Evolutionary conservation across 2,888 invertebrate genomes (phyloP).

Genomic region (Polyommatus icarus): DNA sequence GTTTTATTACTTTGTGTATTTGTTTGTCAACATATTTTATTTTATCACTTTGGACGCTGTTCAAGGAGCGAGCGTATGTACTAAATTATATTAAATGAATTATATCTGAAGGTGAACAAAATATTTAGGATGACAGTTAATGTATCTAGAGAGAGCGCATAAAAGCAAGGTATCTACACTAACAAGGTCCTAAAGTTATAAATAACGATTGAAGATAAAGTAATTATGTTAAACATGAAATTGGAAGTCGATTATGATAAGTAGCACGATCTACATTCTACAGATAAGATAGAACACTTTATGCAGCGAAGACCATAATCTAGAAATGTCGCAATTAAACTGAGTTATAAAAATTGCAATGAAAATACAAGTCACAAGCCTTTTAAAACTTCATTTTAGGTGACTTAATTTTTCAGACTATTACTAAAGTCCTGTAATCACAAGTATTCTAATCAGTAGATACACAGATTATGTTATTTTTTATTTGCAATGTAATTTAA

Average conservation of each 20-base stretch:
- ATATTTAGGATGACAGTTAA: conserved; percentile 2
- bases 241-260: conserved; percentile 13
- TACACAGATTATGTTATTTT: too few species aligned
- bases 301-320: background rate
- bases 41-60: conserved; percentile 14
- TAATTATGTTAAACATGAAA: conserved; percentile 6
- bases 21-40: conserved; percentile 26
- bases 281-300: conserved; percentile 6
- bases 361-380: background rate
- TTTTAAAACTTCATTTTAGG: background rate
- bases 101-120: conserved; percentile 24
- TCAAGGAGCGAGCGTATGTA: conserved; percentile 4
- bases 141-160: background rate
- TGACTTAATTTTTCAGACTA: background rate
- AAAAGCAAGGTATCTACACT: background rate
- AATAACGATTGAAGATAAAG: background rate
- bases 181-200: background rate
- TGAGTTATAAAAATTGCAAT: background rate
- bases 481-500: background rate
- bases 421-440: background rate
- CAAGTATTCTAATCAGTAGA: too few species aligned
- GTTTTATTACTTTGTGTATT: background rate
- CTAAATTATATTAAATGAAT: conserved; percentile 6
- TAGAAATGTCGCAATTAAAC: background rate
- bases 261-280: conserved; percentile 6